Evolutionary conservation across 2,113 vertebrate genomes (phyloP), one percentile per base, ranked within the genome.

Genomic region (Chloropsis hardwickii): DNA sequence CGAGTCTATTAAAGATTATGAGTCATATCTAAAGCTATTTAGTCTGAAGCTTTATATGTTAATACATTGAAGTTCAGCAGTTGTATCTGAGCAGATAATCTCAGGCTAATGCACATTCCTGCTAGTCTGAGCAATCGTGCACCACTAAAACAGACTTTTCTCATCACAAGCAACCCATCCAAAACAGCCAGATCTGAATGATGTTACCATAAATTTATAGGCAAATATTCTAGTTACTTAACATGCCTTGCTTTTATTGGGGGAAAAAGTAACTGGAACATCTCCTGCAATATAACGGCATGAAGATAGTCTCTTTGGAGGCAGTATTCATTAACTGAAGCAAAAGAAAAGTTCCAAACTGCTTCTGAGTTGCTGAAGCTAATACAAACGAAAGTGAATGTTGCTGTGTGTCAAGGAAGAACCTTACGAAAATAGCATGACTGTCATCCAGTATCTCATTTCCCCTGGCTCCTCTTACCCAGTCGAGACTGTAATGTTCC

Each of bases 401-500:
- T 20, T 76, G 54, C 54, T 72, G 29, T 19, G 25, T 50, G 39
- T 6, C 33, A 88, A 3, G 17, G 57, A 72, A 92, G 37, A 40
- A 40, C 13, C 35, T 76, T 37, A 44, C 20, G 19, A 58, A 29
- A 72, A 56, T 0, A 85, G 60, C 40, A 37, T 11, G 60, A 19
- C 56, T 64, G 14, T n/a, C 57, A 79, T 3, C 44, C 88, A 89
- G 50, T 13, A 88, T 56, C 65, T 93, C 73, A 10, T 12, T 31
- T 29, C 64, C 51, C 44, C 65, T 22, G 14, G 42, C 24, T 81
- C 67, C 51, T 44, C 98, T 98, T 97, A 99, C 99, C 99, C 92
- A 99, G 98, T 79, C 99, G 98, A 42, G 99, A 99, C 93, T 99
- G 99, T 95, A 99, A 96, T 2, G 98, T 98, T 71, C 99, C 99